Evolutionary conservation across 2,113 vertebrate genomes (phyloP), one percentile per base, ranked within the genome.

Genomic region (Notothenia coriiceps): DNA sequence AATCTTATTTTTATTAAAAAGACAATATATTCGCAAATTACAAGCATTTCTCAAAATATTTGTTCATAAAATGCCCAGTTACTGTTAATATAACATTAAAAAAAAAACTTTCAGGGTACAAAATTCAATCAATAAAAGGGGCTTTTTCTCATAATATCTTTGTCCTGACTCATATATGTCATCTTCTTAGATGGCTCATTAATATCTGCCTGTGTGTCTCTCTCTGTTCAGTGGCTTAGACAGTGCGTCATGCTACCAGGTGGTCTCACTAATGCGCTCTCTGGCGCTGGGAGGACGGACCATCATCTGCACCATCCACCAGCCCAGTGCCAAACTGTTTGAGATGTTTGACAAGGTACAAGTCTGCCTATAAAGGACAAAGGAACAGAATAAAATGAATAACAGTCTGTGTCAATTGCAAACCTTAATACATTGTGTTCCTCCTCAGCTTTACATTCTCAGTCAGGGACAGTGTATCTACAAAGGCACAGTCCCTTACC

Each of bases 391-490:
- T 6, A 40, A 29, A 40, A 40, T 40, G 35, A 40, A 40, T 40
- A 7, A 40, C 35, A 6, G 6, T 40, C 35, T 40, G 35, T 40
- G 35, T 40, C 35, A 40, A 1, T 40, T 40, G 35, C 14, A 20
- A 47, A 12, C 33, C 11, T 43, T 52, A 3, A 72, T 29, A 47
- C 1, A 12, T 50, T 13, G 3, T 66, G 44, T 71, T 75, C n/a
- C 8, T 74, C 54, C 90, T n/a, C 84, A 99, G 98, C 97, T 99
- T 20, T 99, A 98, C 91, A 99, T 99, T 91, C 95, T 99, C 90
- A 99, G 98, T 91, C 97, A 99, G 90, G 98, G 98, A 50, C 98
- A 98, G 85, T 99, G 98, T 74, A 98, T 99, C 94, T 99, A 98
- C 95, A 98, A 98, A 88, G 98, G 98, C 2, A 67, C 96, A 0